Evolutionary conservation across 1,140 invertebrate species (phyloP).

Genomic region (Yoshiicerus persimilis): DNA sequence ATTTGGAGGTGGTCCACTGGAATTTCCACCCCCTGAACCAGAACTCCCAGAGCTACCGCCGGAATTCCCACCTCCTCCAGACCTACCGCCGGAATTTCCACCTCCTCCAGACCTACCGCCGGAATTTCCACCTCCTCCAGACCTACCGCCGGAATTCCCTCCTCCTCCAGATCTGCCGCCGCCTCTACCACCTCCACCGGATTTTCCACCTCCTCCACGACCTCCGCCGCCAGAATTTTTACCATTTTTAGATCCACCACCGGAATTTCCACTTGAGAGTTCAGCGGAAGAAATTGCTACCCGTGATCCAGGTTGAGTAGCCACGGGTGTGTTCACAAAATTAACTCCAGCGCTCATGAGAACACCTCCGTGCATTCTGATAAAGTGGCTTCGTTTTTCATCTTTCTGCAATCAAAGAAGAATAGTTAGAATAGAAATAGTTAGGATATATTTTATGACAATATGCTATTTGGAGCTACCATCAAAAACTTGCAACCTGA

Average conservation of each 20-base stretch:
- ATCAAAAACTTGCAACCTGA: neutral
- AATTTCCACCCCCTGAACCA: neutral
- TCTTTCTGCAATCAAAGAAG: neutral
- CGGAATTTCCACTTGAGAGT: neutral
- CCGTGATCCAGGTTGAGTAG: neutral
- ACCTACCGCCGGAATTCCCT: neutral
- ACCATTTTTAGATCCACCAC: too few relatives aligned
- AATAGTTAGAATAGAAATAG: neutral
- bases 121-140: too few relatives aligned
- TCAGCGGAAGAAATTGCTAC: neutral
- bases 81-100: too few relatives aligned
- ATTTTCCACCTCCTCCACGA: neutral
- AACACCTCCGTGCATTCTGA: neutral
- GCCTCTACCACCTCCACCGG: neutral
- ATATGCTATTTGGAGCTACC: neutral
- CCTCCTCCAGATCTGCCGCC: neutral
- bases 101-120: too few relatives aligned
- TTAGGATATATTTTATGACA: neutral
- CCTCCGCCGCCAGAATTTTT: too few relatives aligned
- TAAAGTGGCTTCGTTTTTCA: neutral
- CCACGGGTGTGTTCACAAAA: neutral
- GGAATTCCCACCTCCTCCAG: too few relatives aligned
- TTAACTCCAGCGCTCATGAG: neutral
- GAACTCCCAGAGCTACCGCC: neutral
- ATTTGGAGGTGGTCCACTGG: neutral